A percentile compares a stretch with the other conserved stretches of the same genome.
Evolutionary conservation across 2,113 vertebrate genomes (phyloP).

Genomic region (Turnix velox): DNA sequence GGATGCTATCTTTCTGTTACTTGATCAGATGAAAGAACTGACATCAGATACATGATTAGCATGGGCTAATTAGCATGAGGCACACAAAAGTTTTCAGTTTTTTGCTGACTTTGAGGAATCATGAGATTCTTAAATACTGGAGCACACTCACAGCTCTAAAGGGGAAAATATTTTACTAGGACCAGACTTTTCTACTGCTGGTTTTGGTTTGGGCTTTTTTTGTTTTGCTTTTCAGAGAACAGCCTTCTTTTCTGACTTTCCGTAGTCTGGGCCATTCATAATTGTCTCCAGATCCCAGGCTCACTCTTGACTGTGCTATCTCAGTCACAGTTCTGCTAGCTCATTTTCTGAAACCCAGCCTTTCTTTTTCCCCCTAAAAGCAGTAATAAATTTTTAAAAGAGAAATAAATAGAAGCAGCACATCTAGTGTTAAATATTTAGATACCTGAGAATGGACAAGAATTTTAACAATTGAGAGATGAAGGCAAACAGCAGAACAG

Average conservation of each 20-base stretch:
- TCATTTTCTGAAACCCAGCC: background rate
- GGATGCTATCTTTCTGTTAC: background rate
- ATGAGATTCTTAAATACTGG: background rate
- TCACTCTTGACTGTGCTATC: background rate
- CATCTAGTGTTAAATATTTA: background rate
- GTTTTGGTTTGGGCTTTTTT: no score
- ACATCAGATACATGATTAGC: background rate
- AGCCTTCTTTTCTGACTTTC: background rate
- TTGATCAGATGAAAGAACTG: background rate
- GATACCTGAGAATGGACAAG: background rate
- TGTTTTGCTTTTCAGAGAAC: background rate
- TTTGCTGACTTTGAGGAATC: background rate
- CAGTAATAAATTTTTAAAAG: background rate
- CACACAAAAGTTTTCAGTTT: background rate
- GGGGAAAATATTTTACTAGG: background rate
- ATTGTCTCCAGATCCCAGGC: background rate
- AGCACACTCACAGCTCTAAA: background rate
- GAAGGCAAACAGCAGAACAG: background rate
- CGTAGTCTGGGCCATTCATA: background rate
- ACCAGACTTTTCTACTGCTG: background rate
- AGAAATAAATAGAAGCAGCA: background rate
- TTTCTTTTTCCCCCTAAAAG: background rate
- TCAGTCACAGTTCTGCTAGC: background rate
- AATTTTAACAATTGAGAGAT: background rate
- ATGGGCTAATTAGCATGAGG: background rate